Evolutionary conservation across 2,888 invertebrate genomes (phyloP), one percentile per base, ranked within the genome.

Genomic region (Parochlus steinenii): DNA sequence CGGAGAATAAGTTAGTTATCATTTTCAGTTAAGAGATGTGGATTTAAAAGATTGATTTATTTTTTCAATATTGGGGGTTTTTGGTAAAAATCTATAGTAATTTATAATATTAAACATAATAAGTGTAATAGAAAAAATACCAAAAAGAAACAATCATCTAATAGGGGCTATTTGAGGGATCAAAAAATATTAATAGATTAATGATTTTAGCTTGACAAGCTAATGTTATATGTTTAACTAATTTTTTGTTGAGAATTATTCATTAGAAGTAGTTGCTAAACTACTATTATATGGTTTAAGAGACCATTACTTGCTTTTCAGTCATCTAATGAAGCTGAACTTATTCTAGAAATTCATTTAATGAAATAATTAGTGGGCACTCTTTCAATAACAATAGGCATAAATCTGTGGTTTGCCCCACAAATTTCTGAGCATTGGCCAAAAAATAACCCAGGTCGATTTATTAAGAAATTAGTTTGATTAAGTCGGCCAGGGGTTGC

Each of bases 361-460:
- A 69, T 64, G 51, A 71, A 69, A 45, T 52, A 59, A 49, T 61
- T 62, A 46, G 61, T 53, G 40, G 59, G 55, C 34, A 67, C 61
- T 48, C 63, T 64, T 69, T 74, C 71, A 48, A 73, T 55, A 39
- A 67, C 64, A 66, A 79, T 77, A 20, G 77, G 79, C 61, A 81
- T 81, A 67, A 80, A 80, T 39, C 75, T 75, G 55, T 81, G 78
- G 53, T 81, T 79, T 35, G 71, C 68, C 1, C 79, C 79, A 61
- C 79, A 81, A 63, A 81, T 79, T 69, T 81, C 78, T 46, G 78
- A 80, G 53, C 79, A 81, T 69, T 80, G 77, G 0, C 78, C 77
- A 57, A 59, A 79, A 56, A 65, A 74, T 51, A 77, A 47, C 27
- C 77, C 75, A 1, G 72, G 63, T 3, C 69, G 69, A 43, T 66